A percentile compares a stretch with the other conserved stretches of the same genome.
Conservation (phyloP, 2,888 invertebrate genomes). For the Spodoptera littoralis region DNA sequence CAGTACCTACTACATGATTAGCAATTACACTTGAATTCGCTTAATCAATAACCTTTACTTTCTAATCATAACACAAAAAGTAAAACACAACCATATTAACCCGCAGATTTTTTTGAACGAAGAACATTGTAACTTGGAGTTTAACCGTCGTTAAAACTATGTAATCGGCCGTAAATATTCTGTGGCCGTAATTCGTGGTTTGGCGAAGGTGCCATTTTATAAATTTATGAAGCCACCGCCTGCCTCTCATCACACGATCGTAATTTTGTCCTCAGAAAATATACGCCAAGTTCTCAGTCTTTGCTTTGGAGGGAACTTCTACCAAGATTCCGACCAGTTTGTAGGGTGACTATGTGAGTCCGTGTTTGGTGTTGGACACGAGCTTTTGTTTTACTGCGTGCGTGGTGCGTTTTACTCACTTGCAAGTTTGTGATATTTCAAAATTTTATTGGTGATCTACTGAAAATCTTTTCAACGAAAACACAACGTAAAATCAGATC, state of each 20-base stretch:
- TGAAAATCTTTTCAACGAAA: too few species aligned
- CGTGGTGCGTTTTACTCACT: too few species aligned
- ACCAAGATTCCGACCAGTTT: constrained; percentile 40
- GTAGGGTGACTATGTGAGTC: constrained; percentile 51
- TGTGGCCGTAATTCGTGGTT: constrained; percentile 26
- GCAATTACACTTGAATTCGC: too few species aligned
- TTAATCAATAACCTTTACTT: too few species aligned
- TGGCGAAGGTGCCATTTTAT: constrained; percentile 50
- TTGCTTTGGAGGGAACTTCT: constrained; percentile 47
- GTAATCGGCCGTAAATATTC: constrained; percentile 48
- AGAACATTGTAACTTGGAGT: constrained; percentile 15
- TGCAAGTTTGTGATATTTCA: too few species aligned
- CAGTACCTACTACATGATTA: too few species aligned
- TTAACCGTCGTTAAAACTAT: constrained; percentile 28
- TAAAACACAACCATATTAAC: constrained; percentile 1
- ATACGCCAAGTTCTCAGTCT: constrained; percentile 61
- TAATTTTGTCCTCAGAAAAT: constrained; percentile 65
- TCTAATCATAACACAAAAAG: neutral
- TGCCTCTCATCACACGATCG: constrained; percentile 62
- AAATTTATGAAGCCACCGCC: constrained; percentile 59
- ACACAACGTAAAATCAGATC: too few species aligned
- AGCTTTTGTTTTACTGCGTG: too few species aligned
- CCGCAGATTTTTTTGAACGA: constrained; percentile 1
- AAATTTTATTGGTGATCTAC: too few species aligned
- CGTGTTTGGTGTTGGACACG: too few species aligned